Percentiles rank a stretch among this genome's conserved stretches.
These are phyloP conservation scores for Lophochroa leadbeateri DNA, from an alignment of 2,113 vertebrate genomes.

Conservation along the genomic window DNA sequence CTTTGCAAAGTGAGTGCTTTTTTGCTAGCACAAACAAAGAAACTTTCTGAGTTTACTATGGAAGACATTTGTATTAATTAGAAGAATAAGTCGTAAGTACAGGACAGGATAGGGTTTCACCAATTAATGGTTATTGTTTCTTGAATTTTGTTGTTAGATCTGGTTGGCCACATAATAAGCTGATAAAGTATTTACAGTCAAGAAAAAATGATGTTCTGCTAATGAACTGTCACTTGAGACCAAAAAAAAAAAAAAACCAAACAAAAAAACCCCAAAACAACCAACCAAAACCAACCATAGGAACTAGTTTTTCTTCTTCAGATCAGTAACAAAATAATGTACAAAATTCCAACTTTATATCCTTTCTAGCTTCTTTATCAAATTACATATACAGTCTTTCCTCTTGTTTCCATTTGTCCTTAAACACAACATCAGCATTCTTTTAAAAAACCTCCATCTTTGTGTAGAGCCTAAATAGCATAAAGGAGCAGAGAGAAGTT, in stretches of 20 bases:
- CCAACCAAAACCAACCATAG: neutral
- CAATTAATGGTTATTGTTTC: neutral
- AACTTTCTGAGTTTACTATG: neutral
- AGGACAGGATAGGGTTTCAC: constrained; percentile 5
- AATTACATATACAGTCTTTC: neutral
- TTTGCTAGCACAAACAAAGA: neutral
- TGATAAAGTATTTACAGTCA: constrained; percentile 23
- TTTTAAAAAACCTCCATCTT: neutral
- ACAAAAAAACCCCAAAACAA: neutral
- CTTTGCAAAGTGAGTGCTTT: neutral
- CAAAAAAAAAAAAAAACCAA: neutral
- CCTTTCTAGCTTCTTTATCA: neutral
- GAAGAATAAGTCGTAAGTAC: neutral
- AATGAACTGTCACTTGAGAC: neutral
- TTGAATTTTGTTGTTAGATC: neutral
- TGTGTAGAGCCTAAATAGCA: neutral
- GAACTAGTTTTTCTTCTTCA: constrained; percentile 3
- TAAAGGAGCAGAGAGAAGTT: neutral
- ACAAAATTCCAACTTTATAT: neutral
- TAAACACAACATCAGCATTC: neutral
- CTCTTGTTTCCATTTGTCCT: neutral
- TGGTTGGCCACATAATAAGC: neutral
- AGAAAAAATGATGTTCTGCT: constrained; percentile 19
- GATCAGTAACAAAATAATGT: neutral
- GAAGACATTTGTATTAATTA: constrained; percentile 33